A percentile compares a stretch with the other conserved stretches of the same genome.
These are phyloP conservation scores for Hippopotamyrus pictus DNA, from an alignment of 2,797 vertebrate genomes.

Conservation along the genomic window DNA sequence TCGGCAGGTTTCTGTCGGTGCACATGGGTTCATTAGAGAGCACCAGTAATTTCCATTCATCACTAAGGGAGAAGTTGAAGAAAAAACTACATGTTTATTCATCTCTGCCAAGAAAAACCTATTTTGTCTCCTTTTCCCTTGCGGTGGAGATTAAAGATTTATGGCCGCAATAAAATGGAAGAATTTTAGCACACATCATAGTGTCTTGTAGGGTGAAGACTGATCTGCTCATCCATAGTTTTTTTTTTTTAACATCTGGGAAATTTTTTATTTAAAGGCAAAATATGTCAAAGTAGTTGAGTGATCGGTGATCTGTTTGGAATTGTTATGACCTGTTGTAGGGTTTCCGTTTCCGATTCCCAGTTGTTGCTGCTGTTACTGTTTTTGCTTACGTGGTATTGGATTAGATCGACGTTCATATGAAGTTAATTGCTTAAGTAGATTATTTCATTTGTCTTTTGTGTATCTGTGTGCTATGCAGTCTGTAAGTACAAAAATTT, in stretches of 20 bases:
- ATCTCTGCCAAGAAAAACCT: conserved; percentile 38
- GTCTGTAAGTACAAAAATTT: not conserved
- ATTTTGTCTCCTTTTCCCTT: conserved; percentile 30
- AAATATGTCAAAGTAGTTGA: not conserved
- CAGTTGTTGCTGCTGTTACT: not conserved
- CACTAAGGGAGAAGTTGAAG: conserved; percentile 42
- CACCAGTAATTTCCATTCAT: conserved; percentile 57
- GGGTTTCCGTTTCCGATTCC: not conserved
- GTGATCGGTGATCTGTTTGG: not conserved
- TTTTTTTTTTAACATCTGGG: not conserved
- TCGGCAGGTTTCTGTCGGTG: not conserved
- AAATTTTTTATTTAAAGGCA: not conserved
- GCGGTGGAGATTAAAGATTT: conserved; percentile 58
- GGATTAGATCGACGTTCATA: not conserved
- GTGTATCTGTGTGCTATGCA: not conserved
- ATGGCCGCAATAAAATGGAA: conserved; percentile 60
- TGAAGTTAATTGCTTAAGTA: not conserved
- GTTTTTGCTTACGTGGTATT: not conserved
- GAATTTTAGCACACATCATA: conserved; percentile 50
- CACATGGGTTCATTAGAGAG: not conserved
- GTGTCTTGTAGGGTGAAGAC: conserved; percentile 45
- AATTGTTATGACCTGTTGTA: not conserved
- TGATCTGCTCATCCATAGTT: not conserved
- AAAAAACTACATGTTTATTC: conserved; percentile 58
- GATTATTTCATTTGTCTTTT: not conserved